These are phyloP conservation scores for Esox masquinongy DNA, from an alignment of 2,797 vertebrate genomes.

Conservation along the genomic window DNA sequence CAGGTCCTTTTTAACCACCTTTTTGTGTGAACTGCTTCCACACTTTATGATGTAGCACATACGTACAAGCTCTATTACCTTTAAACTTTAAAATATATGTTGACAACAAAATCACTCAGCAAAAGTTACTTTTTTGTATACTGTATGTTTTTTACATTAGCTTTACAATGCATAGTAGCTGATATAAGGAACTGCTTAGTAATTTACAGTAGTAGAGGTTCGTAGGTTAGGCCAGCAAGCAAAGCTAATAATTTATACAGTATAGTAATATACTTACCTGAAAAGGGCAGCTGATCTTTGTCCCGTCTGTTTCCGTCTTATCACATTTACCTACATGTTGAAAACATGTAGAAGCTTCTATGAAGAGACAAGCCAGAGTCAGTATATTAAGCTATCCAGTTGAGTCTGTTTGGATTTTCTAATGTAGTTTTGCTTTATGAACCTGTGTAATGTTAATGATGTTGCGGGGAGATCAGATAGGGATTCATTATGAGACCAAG, in stretches of 20 bases:
- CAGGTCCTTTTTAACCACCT: conserved; percentile 50
- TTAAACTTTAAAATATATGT: conserved; percentile 38
- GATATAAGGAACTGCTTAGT: conserved; percentile 44
- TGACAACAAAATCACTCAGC: conserved; percentile 36
- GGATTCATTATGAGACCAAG: conserved; percentile 22
- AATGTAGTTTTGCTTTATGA: conserved; percentile 59
- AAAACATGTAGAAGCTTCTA: conserved; percentile 46
- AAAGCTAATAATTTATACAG: conserved; percentile 55
- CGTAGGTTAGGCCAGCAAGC: conserved; percentile 52
- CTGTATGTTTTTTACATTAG: conserved; percentile 16
- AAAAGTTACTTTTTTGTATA: conserved; percentile 1
- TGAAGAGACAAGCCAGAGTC: conserved; percentile 51
- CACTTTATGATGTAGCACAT: conserved; percentile 5
- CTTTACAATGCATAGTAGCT: conserved; percentile 39
- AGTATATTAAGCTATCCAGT: conserved; percentile 75
- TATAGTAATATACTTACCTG: conserved; percentile 37
- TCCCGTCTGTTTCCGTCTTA: conserved; percentile 50
- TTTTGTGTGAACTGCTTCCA: conserved; percentile 38
- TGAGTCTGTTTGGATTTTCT: conserved; percentile 25
- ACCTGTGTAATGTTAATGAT: conserved; percentile 55
- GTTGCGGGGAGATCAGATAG: background rate
- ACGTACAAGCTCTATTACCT: conserved; percentile 54
- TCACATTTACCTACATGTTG: conserved; percentile 40
- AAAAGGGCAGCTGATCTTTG: conserved; percentile 68
- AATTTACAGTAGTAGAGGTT: conserved; percentile 48